Evolutionary conservation across 1,140 invertebrate genomes (phyloP), one percentile per base, ranked within the genome.

Genomic region (Trachymyrmex septentrionalis): DNA sequence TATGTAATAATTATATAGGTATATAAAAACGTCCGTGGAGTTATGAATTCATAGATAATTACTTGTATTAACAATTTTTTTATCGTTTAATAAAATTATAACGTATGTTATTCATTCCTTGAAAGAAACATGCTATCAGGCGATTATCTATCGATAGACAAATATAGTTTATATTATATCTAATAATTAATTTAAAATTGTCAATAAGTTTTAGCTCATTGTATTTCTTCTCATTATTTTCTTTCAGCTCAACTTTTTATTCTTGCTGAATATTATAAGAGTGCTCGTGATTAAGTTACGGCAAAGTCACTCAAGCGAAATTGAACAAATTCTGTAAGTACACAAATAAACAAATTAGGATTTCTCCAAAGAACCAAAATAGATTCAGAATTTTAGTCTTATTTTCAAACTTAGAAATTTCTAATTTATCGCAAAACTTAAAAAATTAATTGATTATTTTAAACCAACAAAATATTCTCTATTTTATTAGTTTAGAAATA

Each of bases 231-330:
- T 24, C 5, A 4, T 69, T 57, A 57, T 75, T 87, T 93, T 91
- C 67, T 96, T 95, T 63, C 94, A 97, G 98, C 95, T 98, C 30
- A 99, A 99, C 94, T 96, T 98, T 72, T 93, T 98, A 59, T 99
- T 99, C 93, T 95, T 99, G 57, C 95, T 97, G 61, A 98, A 98
- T 92, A 98, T 99, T 44, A 97, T 99, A 86, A 96, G 97, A 86
- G 97, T 98, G 16, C 95, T 99, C 71, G 97, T 99, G 6, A 96
- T 97, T 21, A 99, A 99, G 93, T 93, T 99, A 53, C 95, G 97
- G 27, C 97, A 97, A 84, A 97, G 97, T 85, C 97, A 97, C 84
- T 97, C 97, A 0, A 97, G 97, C 85, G 98, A 98, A 93, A 96
- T 97, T 4, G 97, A 97, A 93, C 97, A 98, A 96, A 97, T 97